Evolutionary conservation across 2,113 vertebrate genomes (phyloP).

Genomic region (Peucedramus taeniatus): DNA sequence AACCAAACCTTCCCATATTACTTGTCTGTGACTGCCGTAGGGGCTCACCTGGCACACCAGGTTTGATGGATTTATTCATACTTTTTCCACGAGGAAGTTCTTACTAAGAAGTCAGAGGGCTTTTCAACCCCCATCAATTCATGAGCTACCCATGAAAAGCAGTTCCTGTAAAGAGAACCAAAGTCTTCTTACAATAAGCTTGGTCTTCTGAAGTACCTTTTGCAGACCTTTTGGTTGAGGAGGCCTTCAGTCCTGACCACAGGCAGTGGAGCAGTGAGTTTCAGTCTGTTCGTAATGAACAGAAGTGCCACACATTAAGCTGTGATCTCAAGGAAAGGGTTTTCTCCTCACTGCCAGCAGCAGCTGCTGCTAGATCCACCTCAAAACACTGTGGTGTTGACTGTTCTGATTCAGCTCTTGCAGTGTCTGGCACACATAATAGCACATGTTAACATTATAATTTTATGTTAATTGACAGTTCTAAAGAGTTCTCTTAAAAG

Average conservation of each 20-base stretch:
- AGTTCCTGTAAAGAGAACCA: not conserved
- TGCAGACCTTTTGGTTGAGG: not conserved
- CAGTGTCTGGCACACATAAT: not conserved
- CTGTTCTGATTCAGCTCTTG: not conserved
- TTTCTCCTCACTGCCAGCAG: not conserved
- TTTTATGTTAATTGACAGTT: not conserved
- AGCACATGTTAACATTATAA: not conserved
- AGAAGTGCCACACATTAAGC: not conserved
- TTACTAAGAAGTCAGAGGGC: not conserved
- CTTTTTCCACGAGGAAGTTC: not conserved
- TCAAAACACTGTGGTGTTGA: not conserved
- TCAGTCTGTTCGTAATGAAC: not conserved
- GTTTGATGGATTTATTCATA: slow-evolving; percentile 60
- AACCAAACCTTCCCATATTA: slow-evolving; percentile 87
- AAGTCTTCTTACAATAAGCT: not conserved
- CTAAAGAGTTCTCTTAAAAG: not conserved
- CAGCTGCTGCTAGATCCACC: not conserved
- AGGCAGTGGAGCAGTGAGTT: not conserved
- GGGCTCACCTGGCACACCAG: slow-evolving; percentile 83
- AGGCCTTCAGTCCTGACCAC: not conserved
- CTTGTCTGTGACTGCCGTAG: slow-evolving; percentile 67
- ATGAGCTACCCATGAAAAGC: not conserved
- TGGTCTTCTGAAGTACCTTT: not conserved
- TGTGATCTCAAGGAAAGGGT: not conserved
- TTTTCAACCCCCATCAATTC: not conserved